Conservation (phyloP, 2,888 invertebrate species). For the Xanthia icteritia region DNA sequence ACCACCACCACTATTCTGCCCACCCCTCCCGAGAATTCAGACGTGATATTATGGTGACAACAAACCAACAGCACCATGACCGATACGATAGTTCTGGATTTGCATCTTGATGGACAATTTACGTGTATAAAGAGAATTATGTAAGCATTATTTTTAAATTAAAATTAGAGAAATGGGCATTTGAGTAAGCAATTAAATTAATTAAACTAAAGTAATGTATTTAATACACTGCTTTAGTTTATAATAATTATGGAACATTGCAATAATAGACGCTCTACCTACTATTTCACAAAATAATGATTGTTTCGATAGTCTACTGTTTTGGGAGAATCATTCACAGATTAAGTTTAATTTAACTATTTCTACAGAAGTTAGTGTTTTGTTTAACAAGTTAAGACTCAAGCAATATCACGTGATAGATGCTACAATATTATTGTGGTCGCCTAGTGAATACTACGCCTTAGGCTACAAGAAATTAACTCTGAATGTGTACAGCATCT, state of each 20-base stretch:
- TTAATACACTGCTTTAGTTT: too few relatives aligned
- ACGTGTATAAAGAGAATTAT: too few relatives aligned
- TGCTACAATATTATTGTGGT: background rate
- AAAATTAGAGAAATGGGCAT: too few relatives aligned
- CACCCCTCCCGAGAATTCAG: background rate
- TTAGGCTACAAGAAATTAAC: background rate
- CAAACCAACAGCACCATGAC: background rate
- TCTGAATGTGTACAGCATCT: background rate
- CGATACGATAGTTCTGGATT: background rate
- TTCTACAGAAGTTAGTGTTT: background rate
- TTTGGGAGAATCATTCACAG: background rate
- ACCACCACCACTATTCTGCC: background rate
- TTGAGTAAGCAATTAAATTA: too few relatives aligned
- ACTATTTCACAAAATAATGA: background rate
- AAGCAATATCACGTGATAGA: background rate
- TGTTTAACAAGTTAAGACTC: background rate
- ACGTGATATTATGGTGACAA: background rate
- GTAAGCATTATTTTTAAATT: too few relatives aligned
- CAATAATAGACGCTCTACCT: too few relatives aligned
- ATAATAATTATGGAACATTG: background rate
- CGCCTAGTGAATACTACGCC: constrained; percentile 2
- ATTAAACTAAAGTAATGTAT: too few relatives aligned
- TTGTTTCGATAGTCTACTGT: background rate
- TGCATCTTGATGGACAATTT: background rate
- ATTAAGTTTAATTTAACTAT: background rate